Conservation (phyloP, 2,113 vertebrate species). For the Panthera leo region DNA sequence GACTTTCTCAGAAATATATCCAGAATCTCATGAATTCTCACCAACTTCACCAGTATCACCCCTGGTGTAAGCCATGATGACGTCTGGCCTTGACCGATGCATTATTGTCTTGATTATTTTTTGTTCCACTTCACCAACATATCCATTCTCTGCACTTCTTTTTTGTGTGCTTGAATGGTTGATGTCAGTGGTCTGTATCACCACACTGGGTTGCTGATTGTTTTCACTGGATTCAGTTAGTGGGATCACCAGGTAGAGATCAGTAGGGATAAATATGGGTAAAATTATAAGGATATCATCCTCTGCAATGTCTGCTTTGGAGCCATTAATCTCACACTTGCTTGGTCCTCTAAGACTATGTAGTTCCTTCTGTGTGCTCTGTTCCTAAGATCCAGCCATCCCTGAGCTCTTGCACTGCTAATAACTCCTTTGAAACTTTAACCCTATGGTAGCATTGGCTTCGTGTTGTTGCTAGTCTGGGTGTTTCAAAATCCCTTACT, state of each 20-base stretch:
- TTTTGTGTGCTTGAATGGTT: neutral
- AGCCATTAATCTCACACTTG: neutral
- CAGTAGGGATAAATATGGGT: rapidly evolving
- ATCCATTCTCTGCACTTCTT: neutral
- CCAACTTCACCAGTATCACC: rapidly evolving
- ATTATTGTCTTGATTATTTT: neutral
- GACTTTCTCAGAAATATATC: no score
- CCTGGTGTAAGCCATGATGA: neutral
- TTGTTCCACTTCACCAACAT: neutral
- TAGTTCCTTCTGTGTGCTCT: rapidly evolving
- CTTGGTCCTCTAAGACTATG: neutral
- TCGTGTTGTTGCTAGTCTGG: neutral
- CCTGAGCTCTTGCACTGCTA: neutral
- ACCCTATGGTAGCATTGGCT: neutral
- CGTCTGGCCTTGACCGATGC: neutral
- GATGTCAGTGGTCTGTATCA: rapidly evolving
- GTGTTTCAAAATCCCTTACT: neutral
- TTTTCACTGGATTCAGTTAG: neutral
- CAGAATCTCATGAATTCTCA: neutral
- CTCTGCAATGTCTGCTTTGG: neutral
- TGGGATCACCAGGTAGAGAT: neutral
- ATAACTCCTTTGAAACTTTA: neutral
- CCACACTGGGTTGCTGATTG: neutral
- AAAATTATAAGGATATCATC: neutral
- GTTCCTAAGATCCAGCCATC: neutral